A percentile compares a stretch with the other conserved stretches of the same genome.
phyloP scores from a whole-genome alignment of 2,797 vertebrate genomes.

The Acrossocheilus wenchowensis region DNA sequence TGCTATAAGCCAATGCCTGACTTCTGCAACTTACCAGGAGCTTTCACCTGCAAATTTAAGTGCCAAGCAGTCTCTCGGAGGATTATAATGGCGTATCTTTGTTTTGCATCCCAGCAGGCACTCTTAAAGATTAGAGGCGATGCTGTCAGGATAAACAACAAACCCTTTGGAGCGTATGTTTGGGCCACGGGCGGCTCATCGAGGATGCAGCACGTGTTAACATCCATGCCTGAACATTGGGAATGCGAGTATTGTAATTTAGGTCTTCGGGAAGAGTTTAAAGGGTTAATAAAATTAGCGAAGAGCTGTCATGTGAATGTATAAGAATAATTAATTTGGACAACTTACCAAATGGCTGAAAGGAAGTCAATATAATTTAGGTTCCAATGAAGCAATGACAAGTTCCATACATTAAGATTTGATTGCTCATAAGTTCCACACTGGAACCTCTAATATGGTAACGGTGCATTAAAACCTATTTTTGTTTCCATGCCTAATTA shows the following conservation, averaged over 20 bases:
- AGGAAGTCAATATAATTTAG: not conserved
- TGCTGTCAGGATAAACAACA: constrained; percentile 28
- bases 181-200: not conserved
- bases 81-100: constrained; percentile 31
- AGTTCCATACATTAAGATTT: not conserved
- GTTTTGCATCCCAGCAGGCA: constrained; percentile 5
- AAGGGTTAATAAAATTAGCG: not conserved
- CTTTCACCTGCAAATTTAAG: constrained; percentile 24
- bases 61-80: not conserved
- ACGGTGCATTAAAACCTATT: not conserved
- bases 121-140: constrained; percentile 21
- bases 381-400: not conserved
- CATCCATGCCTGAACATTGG: not conserved
- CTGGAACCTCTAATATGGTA: not conserved
- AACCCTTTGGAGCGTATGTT: not conserved
- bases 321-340: not conserved
- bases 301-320: not conserved
- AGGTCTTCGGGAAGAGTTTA: not conserved
- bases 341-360: not conserved
- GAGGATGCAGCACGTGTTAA: not conserved
- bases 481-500: not conserved
- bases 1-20: not conserved
- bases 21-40: constrained; percentile 19
- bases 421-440: not conserved
- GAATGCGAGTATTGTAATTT: not conserved